Base-by-base conservation (phyloP, 2,113 vertebrate species). In the Nanorana parkeri region DNA sequence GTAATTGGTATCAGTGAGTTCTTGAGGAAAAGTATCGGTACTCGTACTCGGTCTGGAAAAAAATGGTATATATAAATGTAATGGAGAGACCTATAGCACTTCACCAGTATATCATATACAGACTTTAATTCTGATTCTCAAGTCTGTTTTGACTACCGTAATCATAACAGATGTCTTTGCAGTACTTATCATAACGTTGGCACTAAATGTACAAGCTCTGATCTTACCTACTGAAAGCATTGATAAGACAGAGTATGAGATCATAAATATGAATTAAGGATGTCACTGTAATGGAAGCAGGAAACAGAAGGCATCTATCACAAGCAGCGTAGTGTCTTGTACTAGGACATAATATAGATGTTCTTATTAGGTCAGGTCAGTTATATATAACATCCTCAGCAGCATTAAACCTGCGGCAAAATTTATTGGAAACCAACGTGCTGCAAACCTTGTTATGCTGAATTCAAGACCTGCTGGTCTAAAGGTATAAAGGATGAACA, bases 391-490 rank as follows among this genome's bases (percentile, higher is more conserved):
- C 80, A 68, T 75, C 64, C 63, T 51, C 29, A 68, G 52, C 32
- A 75, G 52, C 72, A 76, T 82, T 82, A 76, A 75, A 82, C 68
- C 71, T 67, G 72, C 17, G 19, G 80, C 71, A 68, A 75, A 58
- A 82, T 82, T 75, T 82, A 82, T 82, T 76, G 54, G 72, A 76
- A 60, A 60, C 71, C 29, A 76, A 28, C 23, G 1, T 19, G 21
- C 80, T 68, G 71, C 80, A 76, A 82, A 76, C 80, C 80, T 76
- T 68, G 80, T 82, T 76, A 82, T 68, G 80, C 68, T 82, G 71
- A 82, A 82, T 82, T 82, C 80, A 76, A 76, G 80, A 82, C 80
- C 80, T 82, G 15, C 54, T 58, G 71, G 80, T 82, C 80, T 82
- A 82, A 82, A 82, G 71, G 72, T 82, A 82, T 82, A 76, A 82